Evolutionary conservation across 2,113 vertebrate species (phyloP), one percentile per base, ranked within the genome.

Genomic region (Carassius carassius): DNA sequence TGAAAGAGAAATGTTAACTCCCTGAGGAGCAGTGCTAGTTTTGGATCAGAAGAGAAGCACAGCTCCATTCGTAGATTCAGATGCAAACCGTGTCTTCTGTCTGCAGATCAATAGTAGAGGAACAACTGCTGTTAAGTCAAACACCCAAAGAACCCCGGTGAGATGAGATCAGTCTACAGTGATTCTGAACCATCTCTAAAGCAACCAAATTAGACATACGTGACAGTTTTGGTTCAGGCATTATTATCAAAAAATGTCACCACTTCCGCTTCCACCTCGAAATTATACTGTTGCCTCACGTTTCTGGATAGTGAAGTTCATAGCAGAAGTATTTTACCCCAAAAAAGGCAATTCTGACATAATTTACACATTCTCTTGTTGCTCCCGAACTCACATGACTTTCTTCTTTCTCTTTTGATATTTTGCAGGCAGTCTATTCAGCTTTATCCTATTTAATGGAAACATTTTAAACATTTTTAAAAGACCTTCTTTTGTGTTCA

Each of bases 71-170:
- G 47, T 41, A 25, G 80, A 82, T 82, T 82, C 47, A 72, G 80
- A 82, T 72, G 29, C 80, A 82, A 72, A 82, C 65, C 11, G 67
- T 82, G 80, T 80, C 78, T 80, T 65, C 58, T 65, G 60, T 82
- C 80, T 82, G 11, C 49, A 82, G 72, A 82, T 72, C 80, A 72
- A 82, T 82, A n/a, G 65, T 70, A 41, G 80, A 82, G 67, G 49
- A 72, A 82, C 49, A 56, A 82, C 32, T 58, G 80, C 21, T 82
- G 80, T 72, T 69, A 54, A 54, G 80, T 82, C 80, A 82, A 72
- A 82, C 49, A 82, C 17, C 80, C 32, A 56, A 70, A 72, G 67
- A 82, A 72, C 29, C 19, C 80, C 0, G 5, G 49, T 35, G 80
- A 82, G 80, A 82, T 69, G 10, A 69, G 62, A 69, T 69, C 49